Base-by-base conservation (phyloP, 2,888 invertebrate genomes). In the Erpobdella octoculata region DNA sequence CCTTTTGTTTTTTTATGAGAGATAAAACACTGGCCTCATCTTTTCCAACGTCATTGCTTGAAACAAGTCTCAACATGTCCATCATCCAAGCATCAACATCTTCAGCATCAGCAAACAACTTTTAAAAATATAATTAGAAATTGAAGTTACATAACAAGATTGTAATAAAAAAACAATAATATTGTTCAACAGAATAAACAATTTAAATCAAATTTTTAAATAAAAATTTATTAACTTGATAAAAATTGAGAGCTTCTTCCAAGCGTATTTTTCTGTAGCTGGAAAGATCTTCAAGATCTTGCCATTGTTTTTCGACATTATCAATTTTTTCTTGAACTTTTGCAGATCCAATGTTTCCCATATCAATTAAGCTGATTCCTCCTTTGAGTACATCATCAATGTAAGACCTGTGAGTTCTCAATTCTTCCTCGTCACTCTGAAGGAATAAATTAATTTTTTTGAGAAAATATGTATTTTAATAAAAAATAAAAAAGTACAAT, bases 71-170 rank as follows among this genome's bases (percentile, higher is more conserved):
- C 73, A 96, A 86, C 6, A 94, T 94, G 82, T 99, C 98, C 79
- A 96, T 83, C 93, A 99, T 95, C 93, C 96, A 97, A 79, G 92
- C 92, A 82, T 99, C 98, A 72, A 97, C 91, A 82, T 99, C 98
- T 82, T 96, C 97, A 15, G 97, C 96, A 85, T 99, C 98, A 37
- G 97, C 93, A 83, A 98, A 96, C 84, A 98, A 88, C 86, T 87
- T 80, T 48, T 77, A 65, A 33, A 12, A 36, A 25, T 31, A 62
- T 21, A 31, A 28, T 33, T 8, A 9, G 28, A 28, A 12, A 33
- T 62, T 28, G n/a, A 25, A n/a, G 33, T 35, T 18, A 62, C 25
- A 25, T 15, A 62, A 31, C 21, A 59, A 28, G 8, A 25, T 53
- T 53, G 21, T 28, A 53, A 12, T 53, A 25, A 53, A 53, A 25